Conservation (phyloP, 92 coral and sea anemone genomes). For the Desmophyllum pertusum region DNA sequence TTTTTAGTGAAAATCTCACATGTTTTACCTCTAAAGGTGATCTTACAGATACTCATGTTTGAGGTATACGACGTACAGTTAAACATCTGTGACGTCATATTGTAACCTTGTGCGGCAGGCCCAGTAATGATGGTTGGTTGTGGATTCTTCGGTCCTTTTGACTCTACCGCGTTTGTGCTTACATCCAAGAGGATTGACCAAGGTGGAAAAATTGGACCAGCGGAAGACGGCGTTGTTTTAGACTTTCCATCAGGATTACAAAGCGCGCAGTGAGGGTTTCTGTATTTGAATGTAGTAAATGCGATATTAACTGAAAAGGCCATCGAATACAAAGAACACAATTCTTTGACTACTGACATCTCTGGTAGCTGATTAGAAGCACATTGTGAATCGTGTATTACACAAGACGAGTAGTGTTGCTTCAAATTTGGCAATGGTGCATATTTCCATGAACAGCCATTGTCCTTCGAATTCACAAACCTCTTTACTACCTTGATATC, state of each 20-base stretch:
- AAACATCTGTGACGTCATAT: not conserved
- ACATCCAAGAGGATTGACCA: slow-evolving; percentile 24
- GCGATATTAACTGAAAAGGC: not conserved
- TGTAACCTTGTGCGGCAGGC: not conserved
- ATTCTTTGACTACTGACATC: not conserved
- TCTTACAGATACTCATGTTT: not conserved
- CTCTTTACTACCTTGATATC: not conserved
- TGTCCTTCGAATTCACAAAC: not conserved
- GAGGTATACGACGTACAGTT: slow-evolving; percentile 27
- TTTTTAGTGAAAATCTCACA: not conserved
- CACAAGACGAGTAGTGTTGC: not conserved
- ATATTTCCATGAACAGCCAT: not conserved
- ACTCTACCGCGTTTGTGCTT: not conserved
- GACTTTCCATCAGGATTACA: slow-evolving; percentile 17
- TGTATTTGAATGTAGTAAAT: not conserved
- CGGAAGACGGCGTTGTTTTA: not conserved
- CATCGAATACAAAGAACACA: slow-evolving; percentile 18
- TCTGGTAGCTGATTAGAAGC: not conserved
- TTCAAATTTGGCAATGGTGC: not conserved
- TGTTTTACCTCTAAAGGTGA: not conserved
- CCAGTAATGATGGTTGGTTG: not conserved
- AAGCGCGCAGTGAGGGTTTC: slow-evolving; percentile 29
- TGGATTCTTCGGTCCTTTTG: not conserved
- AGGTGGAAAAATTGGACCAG: not conserved
- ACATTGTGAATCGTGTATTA: not conserved